These are phyloP conservation scores for Rhadinocentrus ornatus DNA, from an alignment of 2,797 vertebrate species.

Conservation along the genomic window DNA sequence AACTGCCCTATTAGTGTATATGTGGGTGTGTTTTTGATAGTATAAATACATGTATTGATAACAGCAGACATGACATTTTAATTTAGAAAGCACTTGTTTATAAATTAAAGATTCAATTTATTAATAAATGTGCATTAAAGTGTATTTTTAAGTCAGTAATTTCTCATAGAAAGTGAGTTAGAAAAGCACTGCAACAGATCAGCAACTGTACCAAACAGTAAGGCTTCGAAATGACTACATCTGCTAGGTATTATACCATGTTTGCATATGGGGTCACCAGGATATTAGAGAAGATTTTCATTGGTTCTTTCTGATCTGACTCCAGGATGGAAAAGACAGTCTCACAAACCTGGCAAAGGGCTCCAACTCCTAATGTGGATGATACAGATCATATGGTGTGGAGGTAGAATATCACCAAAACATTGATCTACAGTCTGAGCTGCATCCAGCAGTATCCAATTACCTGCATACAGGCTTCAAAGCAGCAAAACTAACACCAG, in stretches of 20 bases:
- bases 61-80: no score
- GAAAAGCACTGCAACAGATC: background rate
- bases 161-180: background rate
- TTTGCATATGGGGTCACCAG: conserved; percentile 37
- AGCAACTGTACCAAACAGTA: conserved; percentile 17
- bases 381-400: conserved; percentile 27
- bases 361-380: background rate
- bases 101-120: no score
- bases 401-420: conserved; percentile 17
- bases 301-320: conserved; percentile 34
- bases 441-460: background rate
- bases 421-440: background rate
- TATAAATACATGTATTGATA: no score
- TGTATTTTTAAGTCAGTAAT: background rate
- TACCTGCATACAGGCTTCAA: no score
- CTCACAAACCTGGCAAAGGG: conserved; percentile 29
- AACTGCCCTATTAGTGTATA: no score
- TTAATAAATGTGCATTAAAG: no score
- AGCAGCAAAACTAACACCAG: background rate
- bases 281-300: conserved; percentile 34
- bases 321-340: conserved; percentile 15
- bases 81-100: no score
- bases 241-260: conserved; percentile 53
- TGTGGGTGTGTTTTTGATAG: no score
- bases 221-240: conserved; percentile 26